phyloP scores from a whole-genome alignment of 2,888 invertebrate species.

The Rapana venosa region DNA sequence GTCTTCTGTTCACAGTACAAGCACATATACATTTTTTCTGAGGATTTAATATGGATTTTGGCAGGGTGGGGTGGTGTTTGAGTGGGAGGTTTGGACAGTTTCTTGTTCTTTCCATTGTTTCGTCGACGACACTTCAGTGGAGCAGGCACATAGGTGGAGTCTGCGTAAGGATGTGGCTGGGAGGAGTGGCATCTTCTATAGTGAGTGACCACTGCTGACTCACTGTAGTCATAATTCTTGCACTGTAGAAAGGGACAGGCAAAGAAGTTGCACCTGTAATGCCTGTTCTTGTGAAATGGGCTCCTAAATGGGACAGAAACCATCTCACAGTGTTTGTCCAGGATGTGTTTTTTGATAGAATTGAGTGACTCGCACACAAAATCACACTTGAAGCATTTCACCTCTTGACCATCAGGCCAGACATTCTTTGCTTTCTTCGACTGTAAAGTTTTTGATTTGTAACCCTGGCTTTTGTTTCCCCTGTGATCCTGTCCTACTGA shows the following conservation, averaged over 20 bases:
- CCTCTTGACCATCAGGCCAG: background rate
- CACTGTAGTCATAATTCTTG: background rate
- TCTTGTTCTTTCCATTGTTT: background rate
- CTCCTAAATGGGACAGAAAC: background rate
- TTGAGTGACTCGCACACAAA: background rate
- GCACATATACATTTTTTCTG: conserved; percentile 41
- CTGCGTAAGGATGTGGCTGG: conserved; percentile 4
- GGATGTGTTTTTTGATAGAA: background rate
- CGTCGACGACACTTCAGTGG: background rate
- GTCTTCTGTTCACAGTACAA: conserved; percentile 45
- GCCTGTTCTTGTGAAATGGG: background rate
- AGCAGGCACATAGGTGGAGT: background rate
- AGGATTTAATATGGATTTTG: background rate
- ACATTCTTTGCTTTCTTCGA: too few species aligned
- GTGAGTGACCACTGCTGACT: background rate
- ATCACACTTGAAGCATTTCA: background rate
- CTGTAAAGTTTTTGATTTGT: background rate
- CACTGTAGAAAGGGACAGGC: conserved; percentile 18
- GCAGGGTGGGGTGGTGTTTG: background rate
- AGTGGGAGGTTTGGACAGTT: background rate
- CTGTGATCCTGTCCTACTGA: background rate
- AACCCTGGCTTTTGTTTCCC: background rate
- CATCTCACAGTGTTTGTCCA: background rate
- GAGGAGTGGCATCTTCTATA: background rate
- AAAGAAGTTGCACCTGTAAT: conserved; percentile 6